Base-by-base conservation (phyloP, 1,140 invertebrate species). In the Cydia splendana region DNA sequence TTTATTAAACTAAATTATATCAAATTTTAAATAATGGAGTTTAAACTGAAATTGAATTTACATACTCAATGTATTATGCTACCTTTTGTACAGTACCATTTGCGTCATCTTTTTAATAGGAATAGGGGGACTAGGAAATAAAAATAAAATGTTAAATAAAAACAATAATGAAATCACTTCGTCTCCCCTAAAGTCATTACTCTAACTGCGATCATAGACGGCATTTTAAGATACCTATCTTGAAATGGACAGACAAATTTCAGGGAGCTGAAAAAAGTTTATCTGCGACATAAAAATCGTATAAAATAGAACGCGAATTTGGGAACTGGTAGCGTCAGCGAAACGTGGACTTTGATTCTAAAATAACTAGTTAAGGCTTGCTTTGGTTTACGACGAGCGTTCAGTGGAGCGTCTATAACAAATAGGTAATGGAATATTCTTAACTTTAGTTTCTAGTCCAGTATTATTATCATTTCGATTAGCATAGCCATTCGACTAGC, bases 251-350 rank as follows among this genome's bases (percentile, higher is more conserved):
- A 71, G 34, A 71, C 67, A 71, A 71, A 42, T 71, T 71, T 71
- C 34, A 71, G n/a, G 15, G n/a, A 38, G 34, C 67, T 18, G 67
- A 45, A 71, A 71, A 71, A 71, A 71, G 34, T 71, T 71, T 71
- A 71, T 71, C 38, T 45, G n/a, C 34, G 18, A 71, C 67, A 71
- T 71, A 42, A 71, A 71, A 71, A 71, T 71, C 67, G 30, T 38
- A 71, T 71, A 71, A 71, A 62, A 71, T 24, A 12, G 65, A 67
- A 71, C 34, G 67, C 67, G 67, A 71, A 71, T 71, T 71, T 4
- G n/a, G 65, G 34, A 71, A 71, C 10, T 20, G 67, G 34, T 10
- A 18, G 67, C 9, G 34, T 71, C 67, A 71, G 67, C 67, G 18
- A 7, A 71, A 71, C 67, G 67, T 42, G 67, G 67, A 34, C 24